Evolutionary conservation across 1,140 invertebrate genomes (phyloP), one percentile per base, ranked within the genome.

Genomic region (Solenopsis invicta): DNA sequence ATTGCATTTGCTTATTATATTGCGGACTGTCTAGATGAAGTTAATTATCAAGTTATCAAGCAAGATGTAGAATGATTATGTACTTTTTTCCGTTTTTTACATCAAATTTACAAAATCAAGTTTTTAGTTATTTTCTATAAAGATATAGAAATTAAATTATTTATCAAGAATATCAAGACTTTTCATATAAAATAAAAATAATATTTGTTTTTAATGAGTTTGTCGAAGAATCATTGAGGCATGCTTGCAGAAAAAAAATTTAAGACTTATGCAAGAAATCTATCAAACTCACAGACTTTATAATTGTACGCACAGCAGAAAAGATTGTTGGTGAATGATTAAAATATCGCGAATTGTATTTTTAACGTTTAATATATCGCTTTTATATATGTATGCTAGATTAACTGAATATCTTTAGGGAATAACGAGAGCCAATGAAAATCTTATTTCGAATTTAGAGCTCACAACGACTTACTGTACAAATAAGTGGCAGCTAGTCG

Each of bases 401-500:
- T n/a, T 4, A 16, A 81, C 1, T 41, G 9, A 71, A 2, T 72
- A 48, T 16, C 21, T 61, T 61, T 18, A 21, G 9, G 6, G 8
- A 80, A 13, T 10, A 34, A 8, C 52, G 37, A 74, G 6, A 69
- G 29, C 0, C 21, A 16, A 18, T 21, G 5, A n/a, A 41, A 29
- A 56, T n/a, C 41, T 71, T n/a, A 52, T 78, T 41, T 4, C 13
- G 21, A 81, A 16, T 13, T 34, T 18, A 21, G 9, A 45, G 8
- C 4, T 34, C 21, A 9, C 10, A 54, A 56, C 5, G 21, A 37
- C 45, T 69, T 64, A 59, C 16, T 59, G 4, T 59, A 50, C 56
- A 59, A 61, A 78, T 52, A 59, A 41, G 29, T 29, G 50, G 29
- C 18, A 78, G 74, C 88, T 85, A 75, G 67, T n/a, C 67, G 8